Base-by-base conservation (phyloP, 2,888 invertebrate genomes). In the Trichopoda pennipes region DNA sequence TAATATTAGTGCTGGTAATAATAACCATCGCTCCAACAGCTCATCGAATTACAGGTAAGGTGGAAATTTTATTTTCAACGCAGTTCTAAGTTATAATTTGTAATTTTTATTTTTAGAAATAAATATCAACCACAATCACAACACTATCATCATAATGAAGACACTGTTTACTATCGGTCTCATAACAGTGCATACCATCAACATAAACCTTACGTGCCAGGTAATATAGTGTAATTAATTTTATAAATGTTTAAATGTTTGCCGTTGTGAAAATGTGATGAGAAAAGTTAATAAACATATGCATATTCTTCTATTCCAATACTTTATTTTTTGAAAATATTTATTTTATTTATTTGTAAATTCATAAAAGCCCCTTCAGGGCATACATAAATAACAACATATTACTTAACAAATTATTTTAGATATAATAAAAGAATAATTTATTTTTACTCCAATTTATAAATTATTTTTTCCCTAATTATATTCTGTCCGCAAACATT, bases 71-170 rank as follows among this genome's bases (percentile, higher is more conserved):
- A 17, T 58, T 60, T 14, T 1, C 4, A 49, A 56, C 16, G 2
- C 6, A 19, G 6, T 47, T 56, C 8, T 42, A 17, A 17, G 8
- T 17, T 51, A 38, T 21, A 0, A 21, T 44, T 58, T 44, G 7
- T 21, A 2, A 2, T 32, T 35, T 47, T n/a, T n/a, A n/a, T n/a
- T 0, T 55, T 17, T 77, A 89, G 89, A 86, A 89, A 88, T 84
- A 89, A 89, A 86, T 89, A 88, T 86, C 89, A 88, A 81, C 88
- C 86, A 80, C 90, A 88, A 87, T 87, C 89, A 58, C 85, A 85
- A 85, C 89, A 90, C 85, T 89, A 88, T 87, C 90, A 89, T 85
- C 89, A 88, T 85, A 90, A 89, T 85, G 89, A 89, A 80, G 89
- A 90, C 86, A 88, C 89, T 87, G 89, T 89, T 84, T 90, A 89